Base-by-base conservation (phyloP, 2,888 invertebrate genomes). In the Neocrepidodera transversa region DNA sequence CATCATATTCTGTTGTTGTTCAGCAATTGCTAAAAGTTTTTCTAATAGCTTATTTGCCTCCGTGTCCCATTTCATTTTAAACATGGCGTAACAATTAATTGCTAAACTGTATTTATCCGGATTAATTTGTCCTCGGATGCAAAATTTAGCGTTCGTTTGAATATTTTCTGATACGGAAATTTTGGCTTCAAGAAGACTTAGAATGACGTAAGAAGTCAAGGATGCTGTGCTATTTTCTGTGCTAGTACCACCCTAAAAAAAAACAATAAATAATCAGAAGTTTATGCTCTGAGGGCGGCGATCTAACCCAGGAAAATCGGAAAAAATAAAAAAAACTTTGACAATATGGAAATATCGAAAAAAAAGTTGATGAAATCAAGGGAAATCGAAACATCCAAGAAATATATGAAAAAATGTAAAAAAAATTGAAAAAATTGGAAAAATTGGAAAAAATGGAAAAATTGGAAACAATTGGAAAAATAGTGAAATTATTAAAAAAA, bases 141-240 rank as follows among this genome's bases (percentile, higher is more conserved):
- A 89, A 18, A 84, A 83, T 43, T 87, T 80, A 0, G 87, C 84
- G 74, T 86, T 85, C 1, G 81, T 80, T 36, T 85, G 75, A 1
- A 85, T 79, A 1, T 80, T 70, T 0, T 84, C 79, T 1, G 85
- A 76, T 1, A 84, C 73, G 0, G 82, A 74, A 7, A 84, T 78
- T 1, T 81, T 80, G 7, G 86, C 83, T 70, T 89, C 87, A 1
- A 88, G 72, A 1, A 90, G 80, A 14, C 89, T 85, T 0, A 87
- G 84, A 16, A 89, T 79, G 38, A 89, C 86, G 76, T 88, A 91
- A 0, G 90, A 87, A 0, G 90, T 87, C 40, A 90, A 78, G 0
- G 86, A 87, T 0, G 88, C 83, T 26, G 85, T 85, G 3, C 85
- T 79, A 43, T 80, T 79, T 69, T 78, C 82, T 1, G 81, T 80